A percentile compares a stretch with the other conserved stretches of the same genome.
Conservation (phyloP, 1,140 invertebrate genomes). For the Ladona fulva region DNA sequence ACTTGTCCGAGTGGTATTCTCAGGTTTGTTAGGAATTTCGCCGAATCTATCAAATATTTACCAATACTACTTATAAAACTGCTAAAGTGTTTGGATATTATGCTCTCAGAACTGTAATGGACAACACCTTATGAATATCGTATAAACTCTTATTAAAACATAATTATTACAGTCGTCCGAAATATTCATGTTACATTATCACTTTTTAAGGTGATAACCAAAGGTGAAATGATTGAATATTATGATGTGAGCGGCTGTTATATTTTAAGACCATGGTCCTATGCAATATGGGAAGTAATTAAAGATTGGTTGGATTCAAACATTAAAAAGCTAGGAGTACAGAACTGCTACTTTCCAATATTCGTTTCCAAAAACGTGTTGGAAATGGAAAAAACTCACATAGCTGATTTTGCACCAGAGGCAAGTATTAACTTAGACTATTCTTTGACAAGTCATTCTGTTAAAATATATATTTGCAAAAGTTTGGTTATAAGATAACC, state of each 20-base stretch:
- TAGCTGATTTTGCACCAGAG: conserved; percentile 97
- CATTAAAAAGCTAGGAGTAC: conserved; percentile 88
- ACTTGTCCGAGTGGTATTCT: conserved; percentile 96
- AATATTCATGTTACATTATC: too few relatives aligned
- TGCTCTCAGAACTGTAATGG: too few relatives aligned
- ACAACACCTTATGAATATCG: too few relatives aligned
- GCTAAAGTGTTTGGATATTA: too few relatives aligned
- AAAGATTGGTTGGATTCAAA: conserved; percentile 79
- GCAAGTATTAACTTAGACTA: conserved; percentile 35
- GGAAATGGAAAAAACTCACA: conserved; percentile 93
- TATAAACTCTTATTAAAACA: too few relatives aligned
- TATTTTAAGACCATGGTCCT: conserved; percentile 94
- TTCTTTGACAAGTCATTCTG: not conserved
- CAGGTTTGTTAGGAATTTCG: too few relatives aligned
- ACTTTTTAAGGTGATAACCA: conserved; percentile 61
- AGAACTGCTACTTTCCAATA: conserved; percentile 98
- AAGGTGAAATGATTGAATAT: conserved; percentile 98
- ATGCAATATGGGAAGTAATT: conserved; percentile 91
- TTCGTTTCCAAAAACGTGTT: conserved; percentile 87
- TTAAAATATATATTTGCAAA: not conserved
- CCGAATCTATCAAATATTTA: too few relatives aligned
- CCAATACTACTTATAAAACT: too few relatives aligned
- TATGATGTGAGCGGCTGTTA: conserved; percentile 99
- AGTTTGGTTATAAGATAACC: not conserved
- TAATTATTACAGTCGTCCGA: too few relatives aligned